Percentiles rank a stretch among this genome's conserved stretches.
These are phyloP conservation scores for Selene dorsalis DNA, from an alignment of 2,797 vertebrate species.

Conservation along the genomic window DNA sequence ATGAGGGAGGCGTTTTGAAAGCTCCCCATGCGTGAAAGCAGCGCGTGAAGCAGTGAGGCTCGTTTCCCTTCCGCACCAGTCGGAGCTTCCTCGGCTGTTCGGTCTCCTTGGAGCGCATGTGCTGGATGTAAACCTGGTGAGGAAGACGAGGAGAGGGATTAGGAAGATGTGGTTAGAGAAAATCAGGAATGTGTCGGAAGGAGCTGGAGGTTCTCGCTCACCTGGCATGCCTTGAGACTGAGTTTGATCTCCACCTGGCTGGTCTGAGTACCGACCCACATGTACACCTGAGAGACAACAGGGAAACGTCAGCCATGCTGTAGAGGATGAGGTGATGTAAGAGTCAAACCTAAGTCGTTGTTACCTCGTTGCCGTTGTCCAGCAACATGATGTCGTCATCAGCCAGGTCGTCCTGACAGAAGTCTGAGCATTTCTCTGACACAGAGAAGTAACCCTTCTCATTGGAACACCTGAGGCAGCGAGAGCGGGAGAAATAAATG, in stretches of 20 bases:
- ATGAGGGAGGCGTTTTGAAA: slow-evolving; percentile 90
- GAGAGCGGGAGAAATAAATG: too few relatives aligned
- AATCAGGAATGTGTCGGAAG: neutral
- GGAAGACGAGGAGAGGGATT: neutral
- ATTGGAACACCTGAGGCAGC: slow-evolving; percentile 90
- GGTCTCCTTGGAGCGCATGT: slow-evolving; percentile 93
- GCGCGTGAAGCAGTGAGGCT: slow-evolving; percentile 93
- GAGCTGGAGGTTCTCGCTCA: slow-evolving; percentile 61
- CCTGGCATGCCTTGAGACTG: slow-evolving; percentile 98
- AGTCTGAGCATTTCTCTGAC: slow-evolving; percentile 98
- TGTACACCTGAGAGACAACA: slow-evolving; percentile 89
- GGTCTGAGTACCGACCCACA: slow-evolving; percentile 99
- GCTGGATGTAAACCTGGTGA: slow-evolving; percentile 96
- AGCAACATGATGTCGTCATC: slow-evolving; percentile 99
- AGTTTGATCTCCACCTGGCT: slow-evolving; percentile 99
- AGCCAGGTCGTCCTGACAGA: slow-evolving; percentile 97
- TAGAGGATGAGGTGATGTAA: too few relatives aligned
- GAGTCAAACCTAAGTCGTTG: too few relatives aligned
- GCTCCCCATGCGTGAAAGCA: slow-evolving; percentile 97
- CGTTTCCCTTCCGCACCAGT: slow-evolving; percentile 96
- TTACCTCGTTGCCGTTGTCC: slow-evolving; percentile 95
- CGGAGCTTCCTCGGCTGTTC: slow-evolving; percentile 90
- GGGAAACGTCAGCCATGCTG: neutral
- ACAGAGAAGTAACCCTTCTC: slow-evolving; percentile 98
- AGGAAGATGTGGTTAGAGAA: neutral